phyloP scores from a whole-genome alignment of 64 coral and sea anemone species.

The Montipora capricornis region DNA sequence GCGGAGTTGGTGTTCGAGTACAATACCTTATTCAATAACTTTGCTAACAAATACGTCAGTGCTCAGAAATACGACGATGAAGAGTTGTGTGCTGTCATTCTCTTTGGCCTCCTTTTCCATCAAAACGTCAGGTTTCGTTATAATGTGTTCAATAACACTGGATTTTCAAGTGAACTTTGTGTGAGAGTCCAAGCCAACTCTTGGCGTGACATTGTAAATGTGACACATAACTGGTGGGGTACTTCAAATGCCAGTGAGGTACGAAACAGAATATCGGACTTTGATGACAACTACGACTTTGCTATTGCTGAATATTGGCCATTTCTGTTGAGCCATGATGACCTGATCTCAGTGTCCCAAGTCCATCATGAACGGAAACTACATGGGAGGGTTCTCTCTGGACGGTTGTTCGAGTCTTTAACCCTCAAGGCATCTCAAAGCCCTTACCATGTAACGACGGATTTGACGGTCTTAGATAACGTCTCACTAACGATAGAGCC shows the following conservation, averaged over 20 bases:
- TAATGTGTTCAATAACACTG: conserved; percentile 63
- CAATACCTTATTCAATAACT: conserved; percentile 54
- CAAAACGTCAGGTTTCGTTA: conserved; percentile 26
- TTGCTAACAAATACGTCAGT: no score
- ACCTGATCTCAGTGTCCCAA: neutral
- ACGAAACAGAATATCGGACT: conserved; percentile 69
- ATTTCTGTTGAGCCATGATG: conserved; percentile 42
- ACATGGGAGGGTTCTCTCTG: conserved; percentile 28
- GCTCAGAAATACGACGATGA: no score
- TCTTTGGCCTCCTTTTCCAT: conserved; percentile 50
- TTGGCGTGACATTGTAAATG: conserved; percentile 27
- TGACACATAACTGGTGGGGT: conserved; percentile 87
- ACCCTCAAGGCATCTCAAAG: conserved; percentile 46
- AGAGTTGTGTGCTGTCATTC: conserved; percentile 7
- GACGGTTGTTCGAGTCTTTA: conserved; percentile 64
- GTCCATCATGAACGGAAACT: neutral
- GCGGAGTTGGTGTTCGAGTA: conserved; percentile 31
- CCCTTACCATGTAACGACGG: conserved; percentile 70
- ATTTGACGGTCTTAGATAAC: conserved; percentile 66
- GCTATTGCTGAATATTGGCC: conserved; percentile 41
- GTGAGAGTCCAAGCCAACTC: conserved; percentile 23
- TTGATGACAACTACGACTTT: conserved; percentile 78
- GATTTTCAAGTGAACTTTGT: conserved; percentile 66
- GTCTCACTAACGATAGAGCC: conserved; percentile 67
- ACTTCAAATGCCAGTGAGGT: neutral